Conservation (phyloP, 2,888 invertebrate genomes). For the Sturmia bella region DNA sequence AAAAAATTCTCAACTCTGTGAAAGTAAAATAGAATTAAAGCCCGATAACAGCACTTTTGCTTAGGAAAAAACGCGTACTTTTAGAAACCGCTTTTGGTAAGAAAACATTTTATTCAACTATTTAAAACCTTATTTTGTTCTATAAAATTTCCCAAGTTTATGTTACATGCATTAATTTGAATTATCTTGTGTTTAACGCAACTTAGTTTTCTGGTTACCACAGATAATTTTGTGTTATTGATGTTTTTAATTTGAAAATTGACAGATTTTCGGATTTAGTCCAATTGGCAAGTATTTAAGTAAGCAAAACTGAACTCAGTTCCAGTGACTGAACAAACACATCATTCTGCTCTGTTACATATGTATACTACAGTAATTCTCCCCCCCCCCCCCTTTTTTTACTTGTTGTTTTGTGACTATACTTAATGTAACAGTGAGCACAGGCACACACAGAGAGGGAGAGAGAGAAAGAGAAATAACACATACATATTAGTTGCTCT, state of each 20-base stretch:
- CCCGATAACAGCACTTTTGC: no score
- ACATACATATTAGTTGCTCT: not conserved
- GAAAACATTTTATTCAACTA: no score
- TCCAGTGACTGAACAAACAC: slow-evolving; percentile 20
- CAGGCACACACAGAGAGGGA: not conserved
- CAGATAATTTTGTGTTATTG: slow-evolving; percentile 27
- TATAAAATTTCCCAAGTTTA: no score
- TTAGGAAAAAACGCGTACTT: no score
- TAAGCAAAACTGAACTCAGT: slow-evolving; percentile 31
- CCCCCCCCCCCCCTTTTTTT: not conserved
- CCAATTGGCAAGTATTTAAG: not conserved
- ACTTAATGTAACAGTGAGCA: slow-evolving; percentile 43
- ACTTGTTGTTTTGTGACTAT: slow-evolving; percentile 13
- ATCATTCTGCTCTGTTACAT: not conserved
- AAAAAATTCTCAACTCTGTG: no score
- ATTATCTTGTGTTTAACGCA: no score
- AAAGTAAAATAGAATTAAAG: no score
- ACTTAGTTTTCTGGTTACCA: not conserved
- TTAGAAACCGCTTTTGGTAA: no score
- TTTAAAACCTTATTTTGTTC: no score
- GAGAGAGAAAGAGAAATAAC: no score
- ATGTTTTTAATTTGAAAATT: slow-evolving; percentile 61
- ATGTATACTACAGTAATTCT: not conserved
- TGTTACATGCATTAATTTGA: no score
- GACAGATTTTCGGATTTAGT: slow-evolving; percentile 37